phyloP scores from a whole-genome alignment of 2,888 invertebrate species.

The Gnatocerus cornutus region DNA sequence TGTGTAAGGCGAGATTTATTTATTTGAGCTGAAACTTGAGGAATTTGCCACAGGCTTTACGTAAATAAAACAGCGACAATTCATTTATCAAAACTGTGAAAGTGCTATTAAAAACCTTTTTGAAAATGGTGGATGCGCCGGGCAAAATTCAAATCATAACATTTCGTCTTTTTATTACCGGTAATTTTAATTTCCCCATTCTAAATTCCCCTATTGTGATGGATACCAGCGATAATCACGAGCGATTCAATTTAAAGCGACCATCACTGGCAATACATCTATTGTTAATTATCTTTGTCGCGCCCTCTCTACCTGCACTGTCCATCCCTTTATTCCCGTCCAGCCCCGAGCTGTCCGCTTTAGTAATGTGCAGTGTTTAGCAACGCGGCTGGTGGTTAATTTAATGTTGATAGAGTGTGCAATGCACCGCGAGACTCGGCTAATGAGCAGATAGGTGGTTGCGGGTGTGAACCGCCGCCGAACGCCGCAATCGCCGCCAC shows the following conservation, averaged over 20 bases:
- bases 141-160: too few species aligned
- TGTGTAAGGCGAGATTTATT: too few species aligned
- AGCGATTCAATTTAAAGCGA: conserved; percentile 4
- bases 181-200: too few species aligned
- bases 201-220: background rate
- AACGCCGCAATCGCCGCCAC: conserved; percentile 58
- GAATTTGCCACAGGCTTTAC: too few species aligned
- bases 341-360: conserved; percentile 30
- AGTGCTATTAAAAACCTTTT: too few species aligned
- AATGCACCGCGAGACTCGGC: conserved; percentile 59
- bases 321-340: conserved; percentile 11
- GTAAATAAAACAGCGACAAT: too few species aligned
- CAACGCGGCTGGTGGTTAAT: conserved; percentile 61
- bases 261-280: conserved; percentile 2
- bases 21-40: too few species aligned
- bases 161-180: too few species aligned
- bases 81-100: too few species aligned
- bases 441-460: conserved; percentile 64
- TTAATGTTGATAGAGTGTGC: conserved; percentile 65
- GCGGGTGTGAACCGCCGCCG: conserved; percentile 61
- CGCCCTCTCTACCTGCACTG: background rate
- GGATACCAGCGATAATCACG: background rate
- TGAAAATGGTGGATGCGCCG: too few species aligned
- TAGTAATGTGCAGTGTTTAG: conserved; percentile 57
- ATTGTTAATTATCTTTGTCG: conserved; percentile 10